These are phyloP conservation scores for Lutjanus erythropterus DNA, from an alignment of 2,113 vertebrate species.

Conservation along the genomic window DNA sequence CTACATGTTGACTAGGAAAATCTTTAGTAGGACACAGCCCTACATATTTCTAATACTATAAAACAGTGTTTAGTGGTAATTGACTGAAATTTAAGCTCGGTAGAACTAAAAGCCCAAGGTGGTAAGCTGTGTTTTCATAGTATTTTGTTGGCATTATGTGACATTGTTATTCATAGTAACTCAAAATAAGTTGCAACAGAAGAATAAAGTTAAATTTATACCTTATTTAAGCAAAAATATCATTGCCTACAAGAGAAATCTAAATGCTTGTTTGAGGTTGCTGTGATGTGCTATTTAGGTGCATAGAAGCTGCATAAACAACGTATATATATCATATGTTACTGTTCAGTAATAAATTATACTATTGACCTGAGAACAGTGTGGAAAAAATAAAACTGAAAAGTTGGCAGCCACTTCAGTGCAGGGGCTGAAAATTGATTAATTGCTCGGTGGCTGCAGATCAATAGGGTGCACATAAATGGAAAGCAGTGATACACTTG, in stretches of 20 bases:
- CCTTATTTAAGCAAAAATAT: neutral
- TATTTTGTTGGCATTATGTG: neutral
- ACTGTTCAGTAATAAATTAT: neutral
- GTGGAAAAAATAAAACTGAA: conserved; percentile 29
- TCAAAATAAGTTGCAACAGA: too few relatives aligned
- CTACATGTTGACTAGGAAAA: too few relatives aligned
- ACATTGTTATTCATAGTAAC: neutral
- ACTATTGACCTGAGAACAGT: conserved; percentile 9
- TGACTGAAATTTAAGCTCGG: too few relatives aligned
- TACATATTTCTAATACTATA: neutral
- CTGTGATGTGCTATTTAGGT: neutral
- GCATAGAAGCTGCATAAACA: neutral
- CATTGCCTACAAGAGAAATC: too few relatives aligned
- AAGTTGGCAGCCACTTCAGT: neutral
- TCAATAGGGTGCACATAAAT: conserved; percentile 38
- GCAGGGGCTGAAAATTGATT: conserved; percentile 24
- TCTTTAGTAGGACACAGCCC: too few relatives aligned
- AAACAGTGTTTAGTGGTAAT: neutral
- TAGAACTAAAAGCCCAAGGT: neutral
- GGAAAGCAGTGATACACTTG: neutral
- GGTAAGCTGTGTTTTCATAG: neutral
- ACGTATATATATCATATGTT: neutral
- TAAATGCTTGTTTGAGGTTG: neutral
- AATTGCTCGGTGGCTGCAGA: conserved; percentile 20
- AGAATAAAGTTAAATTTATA: neutral